Evolutionary conservation across 2,888 invertebrate genomes (phyloP).

Genomic region (Trichogramma dendrolimi): DNA sequence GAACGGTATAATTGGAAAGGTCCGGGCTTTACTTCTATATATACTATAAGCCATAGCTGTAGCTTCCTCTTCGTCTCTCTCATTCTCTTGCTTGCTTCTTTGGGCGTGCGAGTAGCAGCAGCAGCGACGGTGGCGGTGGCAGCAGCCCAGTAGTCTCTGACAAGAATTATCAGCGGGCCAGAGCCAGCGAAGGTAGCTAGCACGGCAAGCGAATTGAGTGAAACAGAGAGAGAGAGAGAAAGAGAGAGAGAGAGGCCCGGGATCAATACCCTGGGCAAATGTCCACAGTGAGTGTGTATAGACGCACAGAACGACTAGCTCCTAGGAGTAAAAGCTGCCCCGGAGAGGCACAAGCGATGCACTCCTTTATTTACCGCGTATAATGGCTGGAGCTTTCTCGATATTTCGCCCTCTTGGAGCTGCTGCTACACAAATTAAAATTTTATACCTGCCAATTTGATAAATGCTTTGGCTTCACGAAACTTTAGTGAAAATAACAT

Average conservation of each 20-base stretch:
- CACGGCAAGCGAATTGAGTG: slow-evolving; percentile 35
- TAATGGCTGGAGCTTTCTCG: too few species aligned
- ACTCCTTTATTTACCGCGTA: too few species aligned
- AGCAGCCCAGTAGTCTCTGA: slow-evolving; percentile 49
- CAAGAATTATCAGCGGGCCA: slow-evolving; percentile 52
- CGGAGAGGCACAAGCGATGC: too few species aligned
- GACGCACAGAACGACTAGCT: too few species aligned
- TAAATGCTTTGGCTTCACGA: too few species aligned
- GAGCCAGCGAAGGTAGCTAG: slow-evolving; percentile 48
- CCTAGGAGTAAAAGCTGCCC: too few species aligned
- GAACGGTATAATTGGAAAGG: slow-evolving; percentile 28
- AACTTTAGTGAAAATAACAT: too few species aligned
- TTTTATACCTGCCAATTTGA: too few species aligned
- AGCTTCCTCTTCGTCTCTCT: too few species aligned
- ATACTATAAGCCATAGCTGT: too few species aligned
- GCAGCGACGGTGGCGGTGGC: slow-evolving; percentile 26
- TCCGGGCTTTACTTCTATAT: slow-evolving; percentile 11
- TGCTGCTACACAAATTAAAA: too few species aligned
- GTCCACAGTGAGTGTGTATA: not conserved
- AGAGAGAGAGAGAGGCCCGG: slow-evolving; percentile 2
- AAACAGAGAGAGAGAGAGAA: slow-evolving; percentile 1
- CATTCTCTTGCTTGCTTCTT: not conserved
- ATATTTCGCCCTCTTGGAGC: too few species aligned
- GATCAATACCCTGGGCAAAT: not conserved
- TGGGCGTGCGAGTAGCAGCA: not conserved